These are phyloP conservation scores for Enteromius radiatus DNA, from an alignment of 2,797 vertebrate genomes.

Conservation along the genomic window DNA sequence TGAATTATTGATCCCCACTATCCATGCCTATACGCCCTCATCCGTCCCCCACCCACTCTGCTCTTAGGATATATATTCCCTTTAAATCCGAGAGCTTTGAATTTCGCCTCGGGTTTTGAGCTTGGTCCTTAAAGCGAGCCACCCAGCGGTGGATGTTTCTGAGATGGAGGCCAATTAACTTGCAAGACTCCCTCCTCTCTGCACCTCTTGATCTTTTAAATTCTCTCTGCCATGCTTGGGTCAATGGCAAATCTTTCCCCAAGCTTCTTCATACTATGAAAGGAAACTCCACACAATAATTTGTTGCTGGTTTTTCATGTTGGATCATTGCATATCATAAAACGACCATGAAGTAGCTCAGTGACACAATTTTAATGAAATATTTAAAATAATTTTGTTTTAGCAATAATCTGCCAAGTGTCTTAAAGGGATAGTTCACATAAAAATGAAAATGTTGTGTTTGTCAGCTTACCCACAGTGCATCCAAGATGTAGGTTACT, in stretches of 20 bases:
- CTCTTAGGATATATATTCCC: constrained; percentile 77
- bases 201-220: constrained; percentile 53
- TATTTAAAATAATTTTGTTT: too few species aligned
- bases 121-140: constrained; percentile 66
- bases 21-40: constrained; percentile 10
- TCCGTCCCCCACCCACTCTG: constrained; percentile 38
- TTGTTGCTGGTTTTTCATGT: background rate
- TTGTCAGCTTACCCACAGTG: too few species aligned
- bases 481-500: too few species aligned
- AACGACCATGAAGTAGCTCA: background rate
- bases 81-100: constrained; percentile 78
- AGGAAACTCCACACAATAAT: background rate
- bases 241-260: constrained; percentile 51
- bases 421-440: too few species aligned
- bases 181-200: constrained; percentile 44
- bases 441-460: too few species aligned
- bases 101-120: constrained; percentile 73
- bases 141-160: constrained; percentile 69
- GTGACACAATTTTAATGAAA: background rate
- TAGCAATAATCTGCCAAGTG: too few species aligned
- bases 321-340: background rate
- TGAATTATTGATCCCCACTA: constrained; percentile 80
- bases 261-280: constrained; percentile 22
- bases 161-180: constrained; percentile 80
- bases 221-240: constrained; percentile 15